Conservation (phyloP, 2,888 invertebrate species). For the Ornithoptera priamus region DNA sequence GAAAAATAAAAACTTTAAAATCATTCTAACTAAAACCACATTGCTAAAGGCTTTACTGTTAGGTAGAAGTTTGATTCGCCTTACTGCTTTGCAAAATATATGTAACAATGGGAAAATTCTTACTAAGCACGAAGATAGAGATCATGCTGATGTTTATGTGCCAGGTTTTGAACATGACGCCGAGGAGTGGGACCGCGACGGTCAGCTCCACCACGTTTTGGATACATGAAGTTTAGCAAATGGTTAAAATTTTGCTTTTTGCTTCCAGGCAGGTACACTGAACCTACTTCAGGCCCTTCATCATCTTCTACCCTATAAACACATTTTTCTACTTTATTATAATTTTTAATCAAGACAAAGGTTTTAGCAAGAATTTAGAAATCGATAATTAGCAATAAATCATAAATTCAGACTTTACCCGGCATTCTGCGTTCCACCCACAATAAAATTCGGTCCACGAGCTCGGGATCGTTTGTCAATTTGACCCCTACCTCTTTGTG, state of each 20-base stretch:
- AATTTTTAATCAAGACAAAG: conserved; percentile 17
- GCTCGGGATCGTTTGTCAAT: conserved; percentile 87
- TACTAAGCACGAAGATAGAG: conserved; percentile 97
- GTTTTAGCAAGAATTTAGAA: conserved; percentile 9
- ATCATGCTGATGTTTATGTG: conserved; percentile 93
- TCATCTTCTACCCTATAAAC: conserved; percentile 73
- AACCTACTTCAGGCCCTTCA: conserved; percentile 87
- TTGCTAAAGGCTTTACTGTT: not conserved
- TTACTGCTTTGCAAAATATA: not conserved
- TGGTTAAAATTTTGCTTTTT: conserved; percentile 96
- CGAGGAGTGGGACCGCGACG: conserved; percentile 56
- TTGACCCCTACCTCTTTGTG: conserved; percentile 83
- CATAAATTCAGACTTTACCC: conserved; percentile 59
- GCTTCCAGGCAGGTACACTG: conserved; percentile 90
- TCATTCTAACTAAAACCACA: not conserved
- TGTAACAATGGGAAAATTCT: conserved; percentile 46
- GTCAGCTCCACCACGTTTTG: conserved; percentile 77
- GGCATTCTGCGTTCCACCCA: conserved; percentile 86
- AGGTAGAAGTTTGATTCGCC: not conserved
- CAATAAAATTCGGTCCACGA: conserved; percentile 74
- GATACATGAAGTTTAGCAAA: conserved; percentile 95
- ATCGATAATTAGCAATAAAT: conserved; percentile 15
- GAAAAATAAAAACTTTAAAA: too few species aligned
- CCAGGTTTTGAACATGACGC: conserved; percentile 51
- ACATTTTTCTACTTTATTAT: not conserved